Evolutionary conservation across 2,113 vertebrate species (phyloP), one percentile per base, ranked within the genome.

Genomic region (Plestiodon gilberti): DNA sequence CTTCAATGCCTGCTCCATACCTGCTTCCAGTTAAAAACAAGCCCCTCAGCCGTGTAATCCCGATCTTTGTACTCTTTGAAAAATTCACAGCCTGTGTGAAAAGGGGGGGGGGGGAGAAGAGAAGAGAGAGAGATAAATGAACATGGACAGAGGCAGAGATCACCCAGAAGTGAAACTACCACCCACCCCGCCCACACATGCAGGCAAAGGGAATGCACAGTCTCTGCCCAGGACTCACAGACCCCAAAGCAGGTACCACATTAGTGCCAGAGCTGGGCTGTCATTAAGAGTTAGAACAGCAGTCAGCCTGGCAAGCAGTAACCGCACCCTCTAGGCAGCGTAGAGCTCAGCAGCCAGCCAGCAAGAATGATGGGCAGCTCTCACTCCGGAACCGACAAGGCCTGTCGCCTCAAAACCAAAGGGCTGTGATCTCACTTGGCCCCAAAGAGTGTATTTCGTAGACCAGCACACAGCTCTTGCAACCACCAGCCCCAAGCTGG

Each of bases 11-110:
- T 86, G 14, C n/a, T 38, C 65, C 2, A 6, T 97, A 99, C 99
- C 99, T 99, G 99, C 94, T 99, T 99, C 99, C 99, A 99, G 97
- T 99, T 99, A 95, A 99, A 99, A 88, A 99, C 96, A 83, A 99
- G 98, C 83, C 99, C 99, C 93, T 99, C 98, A 1, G 98, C 99
- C 78, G 97, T 97, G 93, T 99, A 99, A 96, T 99, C 98, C 74
- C 98, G 95, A 83, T 99, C 99, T 96, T 99, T 99, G 96, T 99
- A 99, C 88, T 99, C 98, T 91, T 98, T 99, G 96, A 99, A 99
- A 96, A 99, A 99, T 95, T 99, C 99, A 97, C 99, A 99, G 82
- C 99, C 99, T 99, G 89, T 82, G 11, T 1, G 59, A 96, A 96
- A 92, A 93, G 86, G 88, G 88, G 86, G 86, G 88, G 88, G 86